These are phyloP conservation scores for Euborellia annulipes DNA, from an alignment of 1,140 invertebrate species.

Conservation along the genomic window DNA sequence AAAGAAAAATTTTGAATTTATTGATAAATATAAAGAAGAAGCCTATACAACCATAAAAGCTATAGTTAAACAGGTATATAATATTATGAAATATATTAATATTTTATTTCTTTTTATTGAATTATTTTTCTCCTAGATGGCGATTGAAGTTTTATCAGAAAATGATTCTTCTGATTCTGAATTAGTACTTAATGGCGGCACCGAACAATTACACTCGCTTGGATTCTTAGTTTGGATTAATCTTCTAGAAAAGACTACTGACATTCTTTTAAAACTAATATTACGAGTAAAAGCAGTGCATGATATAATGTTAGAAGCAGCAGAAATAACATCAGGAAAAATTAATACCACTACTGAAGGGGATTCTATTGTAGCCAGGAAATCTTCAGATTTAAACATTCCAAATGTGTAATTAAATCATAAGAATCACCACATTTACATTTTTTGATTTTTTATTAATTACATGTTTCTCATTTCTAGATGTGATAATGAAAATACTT, in stretches of 20 bases:
- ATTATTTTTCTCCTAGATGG: slow-evolving; percentile 22
- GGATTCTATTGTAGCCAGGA: neutral
- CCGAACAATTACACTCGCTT: slow-evolving; percentile 37
- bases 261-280: slow-evolving; percentile 44
- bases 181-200: slow-evolving; percentile 40
- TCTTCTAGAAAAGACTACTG: slow-evolving; percentile 57
- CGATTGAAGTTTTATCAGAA: slow-evolving; percentile 59
- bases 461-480: slow-evolving; percentile 21
- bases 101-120: neutral
- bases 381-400: slow-evolving; percentile 7
- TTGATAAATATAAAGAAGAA: slow-evolving; percentile 79
- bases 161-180: slow-evolving; percentile 42
- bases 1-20: slow-evolving; percentile 71
- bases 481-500: slow-evolving; percentile 37
- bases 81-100: slow-evolving; percentile 3
- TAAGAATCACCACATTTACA: neutral
- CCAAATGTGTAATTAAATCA: slow-evolving; percentile 1
- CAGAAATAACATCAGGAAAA: slow-evolving; percentile 38
- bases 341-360: slow-evolving; percentile 4
- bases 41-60: slow-evolving; percentile 76
- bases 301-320: slow-evolving; percentile 52
- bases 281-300: slow-evolving; percentile 48
- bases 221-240: slow-evolving; percentile 63
- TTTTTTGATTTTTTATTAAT: slow-evolving; percentile 3
- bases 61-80: slow-evolving; percentile 63